Conservation (phyloP, 2,888 invertebrate genomes). For the Philonicus albiceps region DNA sequence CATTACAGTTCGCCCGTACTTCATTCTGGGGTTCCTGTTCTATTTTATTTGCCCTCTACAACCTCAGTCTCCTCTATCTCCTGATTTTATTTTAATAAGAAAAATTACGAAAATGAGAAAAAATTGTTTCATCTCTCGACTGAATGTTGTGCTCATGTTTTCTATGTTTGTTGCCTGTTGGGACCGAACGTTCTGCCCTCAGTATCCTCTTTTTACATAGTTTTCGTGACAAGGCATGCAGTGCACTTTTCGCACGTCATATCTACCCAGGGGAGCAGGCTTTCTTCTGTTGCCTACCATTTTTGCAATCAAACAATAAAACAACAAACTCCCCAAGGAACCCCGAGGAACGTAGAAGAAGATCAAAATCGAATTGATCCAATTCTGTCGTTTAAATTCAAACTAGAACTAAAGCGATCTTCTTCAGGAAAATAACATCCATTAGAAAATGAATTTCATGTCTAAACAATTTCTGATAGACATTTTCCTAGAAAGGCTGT, state of each 20-base stretch:
- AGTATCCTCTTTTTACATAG: constrained; percentile 39
- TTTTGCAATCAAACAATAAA: neutral
- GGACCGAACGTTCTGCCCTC: neutral
- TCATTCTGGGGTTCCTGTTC: neutral
- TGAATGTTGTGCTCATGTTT: neutral
- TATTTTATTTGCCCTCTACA: neutral
- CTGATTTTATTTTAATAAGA: constrained; percentile 21
- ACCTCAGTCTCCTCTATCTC: neutral
- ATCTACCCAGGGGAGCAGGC: neutral
- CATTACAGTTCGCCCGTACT: neutral
- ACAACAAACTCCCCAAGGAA: neutral
- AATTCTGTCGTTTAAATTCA: neutral
- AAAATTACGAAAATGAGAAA: constrained; percentile 28
- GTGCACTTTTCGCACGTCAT: constrained; percentile 53
- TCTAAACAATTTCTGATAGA: neutral
- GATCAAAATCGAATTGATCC: neutral
- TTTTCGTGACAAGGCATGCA: constrained; percentile 57
- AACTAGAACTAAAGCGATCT: neutral
- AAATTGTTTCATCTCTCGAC: constrained; percentile 29
- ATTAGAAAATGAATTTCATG: neutral
- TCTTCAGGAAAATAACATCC: neutral
- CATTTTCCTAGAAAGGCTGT: neutral
- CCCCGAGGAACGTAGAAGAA: neutral
- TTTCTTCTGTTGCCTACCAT: neutral
- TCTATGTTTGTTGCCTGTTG: neutral